Conservation (phyloP, 2,888 invertebrate genomes). For the Eupsilia transversa region DNA sequence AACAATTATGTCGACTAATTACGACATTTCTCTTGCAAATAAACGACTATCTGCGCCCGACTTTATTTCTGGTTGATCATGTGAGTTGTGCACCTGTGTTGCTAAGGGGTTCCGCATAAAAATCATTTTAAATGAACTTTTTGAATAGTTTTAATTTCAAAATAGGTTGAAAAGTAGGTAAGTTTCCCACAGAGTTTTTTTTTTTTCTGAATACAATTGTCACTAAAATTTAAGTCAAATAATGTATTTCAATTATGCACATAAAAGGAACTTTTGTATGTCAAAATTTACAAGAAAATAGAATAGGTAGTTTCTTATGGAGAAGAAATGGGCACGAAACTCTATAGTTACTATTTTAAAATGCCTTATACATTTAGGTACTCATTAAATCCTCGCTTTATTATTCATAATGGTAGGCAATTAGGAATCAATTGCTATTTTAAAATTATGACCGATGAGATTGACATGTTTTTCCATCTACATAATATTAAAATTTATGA, state of each 20-base stretch:
- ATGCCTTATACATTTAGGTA: neutral
- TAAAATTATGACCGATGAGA: neutral
- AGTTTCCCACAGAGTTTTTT: neutral
- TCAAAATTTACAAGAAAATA: neutral
- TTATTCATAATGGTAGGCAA: neutral
- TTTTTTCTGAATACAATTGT: neutral
- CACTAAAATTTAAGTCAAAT: neutral
- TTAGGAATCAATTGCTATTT: neutral
- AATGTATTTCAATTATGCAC: neutral
- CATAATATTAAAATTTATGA: neutral
- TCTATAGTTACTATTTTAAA: neutral
- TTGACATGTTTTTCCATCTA: neutral
- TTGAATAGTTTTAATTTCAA: neutral
- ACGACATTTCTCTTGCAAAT: slow-evolving; percentile 56
- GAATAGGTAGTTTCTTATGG: neutral
- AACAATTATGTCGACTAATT: slow-evolving; percentile 65
- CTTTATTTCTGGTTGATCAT: slow-evolving; percentile 42
- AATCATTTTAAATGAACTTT: neutral
- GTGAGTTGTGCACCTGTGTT: neutral
- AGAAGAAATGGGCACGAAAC: neutral
- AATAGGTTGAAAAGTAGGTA: too few relatives aligned
- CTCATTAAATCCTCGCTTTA: neutral
- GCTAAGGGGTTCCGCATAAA: slow-evolving; percentile 6
- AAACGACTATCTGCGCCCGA: slow-evolving; percentile 50
- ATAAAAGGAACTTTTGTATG: neutral